Conservation (phyloP, 2,113 vertebrate genomes). For the Chloropsis hardwickii region DNA sequence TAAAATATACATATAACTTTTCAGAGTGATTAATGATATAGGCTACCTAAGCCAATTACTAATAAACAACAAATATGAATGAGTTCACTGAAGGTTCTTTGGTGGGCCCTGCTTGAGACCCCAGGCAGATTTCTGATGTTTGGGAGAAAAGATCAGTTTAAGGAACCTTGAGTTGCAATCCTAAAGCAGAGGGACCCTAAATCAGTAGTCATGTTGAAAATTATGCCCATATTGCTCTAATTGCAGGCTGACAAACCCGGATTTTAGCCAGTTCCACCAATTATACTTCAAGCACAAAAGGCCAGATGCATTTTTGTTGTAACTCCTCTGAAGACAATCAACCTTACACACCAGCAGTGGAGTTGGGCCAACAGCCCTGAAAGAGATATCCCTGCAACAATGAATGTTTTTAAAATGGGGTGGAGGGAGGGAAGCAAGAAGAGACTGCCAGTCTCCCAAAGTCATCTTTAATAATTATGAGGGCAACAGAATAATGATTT, state of each 20-base stretch:
- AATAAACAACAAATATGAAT: neutral
- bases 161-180: neutral
- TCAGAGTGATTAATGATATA: neutral
- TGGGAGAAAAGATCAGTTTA: neutral
- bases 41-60: neutral
- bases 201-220: neutral
- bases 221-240: neutral
- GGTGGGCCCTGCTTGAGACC: neutral
- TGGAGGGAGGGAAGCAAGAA: constrained; percentile 33
- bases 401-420: constrained; percentile 26
- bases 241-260: neutral
- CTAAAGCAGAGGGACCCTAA: neutral
- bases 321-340: constrained; percentile 29
- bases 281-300: constrained; percentile 42
- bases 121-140: neutral
- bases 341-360: constrained; percentile 10
- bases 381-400: constrained; percentile 11
- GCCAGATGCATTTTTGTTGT: constrained; percentile 34
- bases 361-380: constrained; percentile 29
- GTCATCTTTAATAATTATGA: neutral
- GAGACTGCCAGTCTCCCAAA: constrained; percentile 27
- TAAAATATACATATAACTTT: neutral
- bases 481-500: neutral
- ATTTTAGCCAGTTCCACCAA: constrained; percentile 45
- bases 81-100: neutral